Evolutionary conservation across 2,797 vertebrate genomes (phyloP).

Genomic region (Cryptoprocta ferox): DNA sequence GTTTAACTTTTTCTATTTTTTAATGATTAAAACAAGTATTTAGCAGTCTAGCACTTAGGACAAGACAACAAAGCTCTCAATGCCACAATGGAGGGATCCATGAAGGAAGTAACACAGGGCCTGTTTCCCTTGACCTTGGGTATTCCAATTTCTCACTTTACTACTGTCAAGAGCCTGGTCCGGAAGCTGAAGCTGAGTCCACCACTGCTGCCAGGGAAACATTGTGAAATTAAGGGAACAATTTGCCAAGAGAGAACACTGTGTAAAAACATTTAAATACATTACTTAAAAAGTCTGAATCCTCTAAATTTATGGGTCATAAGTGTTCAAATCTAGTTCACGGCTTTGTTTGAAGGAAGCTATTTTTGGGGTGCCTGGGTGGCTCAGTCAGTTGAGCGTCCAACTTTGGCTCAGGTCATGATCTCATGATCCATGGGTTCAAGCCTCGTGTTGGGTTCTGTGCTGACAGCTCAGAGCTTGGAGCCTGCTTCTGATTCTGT

Average conservation of each 20-base stretch:
- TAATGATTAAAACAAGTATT: neutral
- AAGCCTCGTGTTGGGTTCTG: too few species aligned
- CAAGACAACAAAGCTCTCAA: neutral
- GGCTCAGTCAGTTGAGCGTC: too few species aligned
- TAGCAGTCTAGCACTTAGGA: neutral
- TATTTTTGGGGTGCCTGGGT: too few species aligned
- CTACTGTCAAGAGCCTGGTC: neutral
- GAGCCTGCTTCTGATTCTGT: too few species aligned
- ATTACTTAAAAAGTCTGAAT: neutral
- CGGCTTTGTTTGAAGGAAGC: neutral
- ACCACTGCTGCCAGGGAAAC: neutral
- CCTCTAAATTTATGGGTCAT: neutral
- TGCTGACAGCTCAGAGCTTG: too few species aligned
- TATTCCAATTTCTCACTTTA: neutral
- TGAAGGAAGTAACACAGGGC: neutral
- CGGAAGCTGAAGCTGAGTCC: neutral
- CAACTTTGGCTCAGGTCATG: too few species aligned
- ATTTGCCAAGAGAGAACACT: neutral
- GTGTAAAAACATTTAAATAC: neutral
- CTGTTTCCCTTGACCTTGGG: neutral
- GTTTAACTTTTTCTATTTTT: neutral
- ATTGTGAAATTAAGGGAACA: neutral
- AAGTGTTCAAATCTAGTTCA: neutral
- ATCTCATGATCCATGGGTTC: too few species aligned
- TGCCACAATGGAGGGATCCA: neutral